Conservation (phyloP, 2,888 invertebrate genomes). For the Drosophila gaucha region DNA sequence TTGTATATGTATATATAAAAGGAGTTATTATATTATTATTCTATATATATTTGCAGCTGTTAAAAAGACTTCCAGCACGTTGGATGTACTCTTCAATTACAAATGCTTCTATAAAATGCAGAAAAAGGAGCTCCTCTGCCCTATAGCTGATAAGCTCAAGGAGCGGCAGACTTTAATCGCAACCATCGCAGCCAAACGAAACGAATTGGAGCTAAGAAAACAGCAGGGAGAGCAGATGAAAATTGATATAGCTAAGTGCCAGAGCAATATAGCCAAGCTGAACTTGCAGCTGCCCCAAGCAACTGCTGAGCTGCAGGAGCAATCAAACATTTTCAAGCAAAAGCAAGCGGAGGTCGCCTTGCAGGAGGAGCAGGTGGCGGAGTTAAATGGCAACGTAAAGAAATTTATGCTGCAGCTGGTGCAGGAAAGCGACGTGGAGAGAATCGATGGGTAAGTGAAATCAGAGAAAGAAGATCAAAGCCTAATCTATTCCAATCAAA, state of each 20-base stretch:
- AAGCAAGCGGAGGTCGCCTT: conserved; percentile 38
- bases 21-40: not conserved
- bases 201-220: conserved; percentile 53
- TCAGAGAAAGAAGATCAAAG: not conserved
- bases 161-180: conserved; percentile 51
- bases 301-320: conserved; percentile 36
- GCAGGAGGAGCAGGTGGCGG: conserved; percentile 27
- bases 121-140: conserved; percentile 71
- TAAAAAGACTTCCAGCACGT: conserved; percentile 76
- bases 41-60: conserved; percentile 53
- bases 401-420: conserved; percentile 65
- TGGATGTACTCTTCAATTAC: conserved; percentile 80
- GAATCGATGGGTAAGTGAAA: conserved; percentile 52
- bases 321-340: conserved; percentile 45
- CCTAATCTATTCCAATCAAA: not conserved
- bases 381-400: conserved; percentile 48
- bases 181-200: conserved; percentile 45
- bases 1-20: not conserved
- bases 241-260: conserved; percentile 33
- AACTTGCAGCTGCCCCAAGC: conserved; percentile 30
- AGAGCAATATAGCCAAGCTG: conserved; percentile 43
- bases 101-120: conserved; percentile 80
- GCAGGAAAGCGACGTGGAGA: conserved; percentile 63
- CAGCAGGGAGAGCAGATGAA: conserved; percentile 46
- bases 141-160: conserved; percentile 55